Conservation (phyloP, 2,888 invertebrate species). For the Napeogenes inachia region DNA sequence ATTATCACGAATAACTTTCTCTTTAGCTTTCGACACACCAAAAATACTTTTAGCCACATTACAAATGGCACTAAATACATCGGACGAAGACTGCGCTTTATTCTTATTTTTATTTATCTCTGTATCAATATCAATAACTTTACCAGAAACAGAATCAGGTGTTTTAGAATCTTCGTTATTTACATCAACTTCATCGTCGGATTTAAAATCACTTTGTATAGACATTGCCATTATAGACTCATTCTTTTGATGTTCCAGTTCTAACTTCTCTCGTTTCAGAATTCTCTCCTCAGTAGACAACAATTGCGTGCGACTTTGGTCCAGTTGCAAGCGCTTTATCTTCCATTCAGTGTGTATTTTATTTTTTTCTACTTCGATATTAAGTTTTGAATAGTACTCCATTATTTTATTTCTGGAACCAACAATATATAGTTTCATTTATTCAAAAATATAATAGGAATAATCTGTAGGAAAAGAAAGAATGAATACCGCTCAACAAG, state of each 20-base stretch:
- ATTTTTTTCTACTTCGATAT: conserved; percentile 77
- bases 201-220: conserved; percentile 50
- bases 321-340: conserved; percentile 66
- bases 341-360: conserved; percentile 78
- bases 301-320: conserved; percentile 64
- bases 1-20: conserved; percentile 50
- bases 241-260: conserved; percentile 60
- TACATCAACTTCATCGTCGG: conserved; percentile 38
- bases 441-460: too few species aligned
- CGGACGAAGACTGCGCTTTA: conserved; percentile 43
- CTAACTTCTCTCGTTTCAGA: conserved; percentile 74
- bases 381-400: conserved; percentile 80
- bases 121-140: conserved; percentile 16
- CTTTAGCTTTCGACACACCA: conserved; percentile 42
- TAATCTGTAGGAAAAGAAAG: too few species aligned
- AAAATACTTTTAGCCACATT: conserved; percentile 62
- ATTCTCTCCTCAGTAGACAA: conserved; percentile 74
- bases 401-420: conserved; percentile 76
- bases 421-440: neutral
- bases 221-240: conserved; percentile 64
- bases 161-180: conserved; percentile 25
- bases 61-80: conserved; percentile 56
- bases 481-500: too few species aligned
- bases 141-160: conserved; percentile 27
- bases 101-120: conserved; percentile 38